Percentiles rank a stretch among this genome's conserved stretches.
Conservation (phyloP, 2,888 invertebrate genomes). For the Mythimna ferrago region DNA sequence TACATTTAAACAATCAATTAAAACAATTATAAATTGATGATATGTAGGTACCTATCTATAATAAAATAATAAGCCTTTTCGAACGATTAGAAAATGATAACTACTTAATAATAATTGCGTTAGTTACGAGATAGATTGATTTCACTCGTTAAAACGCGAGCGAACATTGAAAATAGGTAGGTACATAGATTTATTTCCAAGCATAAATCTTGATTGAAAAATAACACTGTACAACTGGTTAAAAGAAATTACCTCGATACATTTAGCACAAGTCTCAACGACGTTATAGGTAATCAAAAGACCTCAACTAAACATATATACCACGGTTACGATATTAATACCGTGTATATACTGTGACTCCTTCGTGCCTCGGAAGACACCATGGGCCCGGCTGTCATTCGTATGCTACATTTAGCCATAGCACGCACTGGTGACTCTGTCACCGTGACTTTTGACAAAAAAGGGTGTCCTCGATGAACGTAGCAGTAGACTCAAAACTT, state of each 20-base stretch:
- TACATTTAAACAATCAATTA: slow-evolving; percentile 71
- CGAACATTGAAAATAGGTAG: slow-evolving; percentile 35
- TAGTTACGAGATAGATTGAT: slow-evolving; percentile 43
- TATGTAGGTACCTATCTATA: slow-evolving; percentile 67
- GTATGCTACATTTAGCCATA: too few species aligned
- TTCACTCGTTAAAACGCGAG: slow-evolving; percentile 73
- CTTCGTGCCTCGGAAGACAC: too few species aligned
- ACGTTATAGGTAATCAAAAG: too few species aligned
- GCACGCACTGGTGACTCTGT: too few species aligned
- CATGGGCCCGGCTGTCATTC: too few species aligned
- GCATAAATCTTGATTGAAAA: slow-evolving; percentile 18
- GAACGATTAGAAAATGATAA: slow-evolving; percentile 62
- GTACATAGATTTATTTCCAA: slow-evolving; percentile 25
- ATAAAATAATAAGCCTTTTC: slow-evolving; percentile 66
- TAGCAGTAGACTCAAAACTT: too few species aligned
- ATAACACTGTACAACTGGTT: slow-evolving; percentile 12
- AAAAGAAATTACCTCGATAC: not conserved
- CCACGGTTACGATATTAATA: too few species aligned
- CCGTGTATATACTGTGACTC: too few species aligned
- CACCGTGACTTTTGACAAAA: too few species aligned
- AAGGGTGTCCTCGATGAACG: too few species aligned
- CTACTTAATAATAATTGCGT: slow-evolving; percentile 53
- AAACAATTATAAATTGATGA: slow-evolving; percentile 70
- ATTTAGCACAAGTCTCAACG: not conserved
- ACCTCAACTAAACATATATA: too few species aligned